These are phyloP conservation scores for Anadara kagoshimensis DNA, from an alignment of 1,140 invertebrate genomes.

Conservation along the genomic window DNA sequence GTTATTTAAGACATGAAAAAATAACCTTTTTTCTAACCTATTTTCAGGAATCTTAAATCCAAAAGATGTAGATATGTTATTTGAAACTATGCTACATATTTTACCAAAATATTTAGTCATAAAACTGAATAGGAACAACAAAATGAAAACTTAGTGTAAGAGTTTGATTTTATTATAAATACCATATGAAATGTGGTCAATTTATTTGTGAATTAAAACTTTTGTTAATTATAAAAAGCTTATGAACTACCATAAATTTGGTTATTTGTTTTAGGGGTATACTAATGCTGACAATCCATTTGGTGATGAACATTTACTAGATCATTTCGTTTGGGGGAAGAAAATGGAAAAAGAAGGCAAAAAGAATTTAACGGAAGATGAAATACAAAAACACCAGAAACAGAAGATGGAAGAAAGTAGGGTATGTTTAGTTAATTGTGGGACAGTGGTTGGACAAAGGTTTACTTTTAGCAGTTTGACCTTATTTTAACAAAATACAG, in stretches of 20 bases:
- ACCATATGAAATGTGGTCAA: no score
- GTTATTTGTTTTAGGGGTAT: constrained; percentile 80
- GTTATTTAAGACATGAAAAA: no score
- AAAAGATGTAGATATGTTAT: no score
- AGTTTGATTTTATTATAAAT: no score
- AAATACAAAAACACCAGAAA: constrained; percentile 89
- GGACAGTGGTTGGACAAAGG: not conserved
- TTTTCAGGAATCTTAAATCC: no score
- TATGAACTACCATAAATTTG: not conserved
- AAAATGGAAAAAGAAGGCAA: constrained; percentile 97
- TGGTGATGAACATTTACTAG: constrained; percentile 93
- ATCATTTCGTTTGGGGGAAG: constrained; percentile 97
- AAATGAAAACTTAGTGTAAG: no score
- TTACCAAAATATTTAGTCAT: no score
- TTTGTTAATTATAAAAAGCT: no score
- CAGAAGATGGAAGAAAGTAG: constrained; percentile 94
- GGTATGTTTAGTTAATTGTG: constrained; percentile 53
- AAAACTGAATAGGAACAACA: no score
- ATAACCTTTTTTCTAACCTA: no score
- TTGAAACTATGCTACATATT: no score
- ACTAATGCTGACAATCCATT: constrained; percentile 99
- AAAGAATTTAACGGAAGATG: constrained; percentile 84
- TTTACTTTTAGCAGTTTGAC: not conserved
- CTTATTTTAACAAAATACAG: not conserved
- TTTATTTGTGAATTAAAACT: no score